Evolutionary conservation across 2,797 vertebrate species (phyloP).

Genomic region (Choloepus didactylus): DNA sequence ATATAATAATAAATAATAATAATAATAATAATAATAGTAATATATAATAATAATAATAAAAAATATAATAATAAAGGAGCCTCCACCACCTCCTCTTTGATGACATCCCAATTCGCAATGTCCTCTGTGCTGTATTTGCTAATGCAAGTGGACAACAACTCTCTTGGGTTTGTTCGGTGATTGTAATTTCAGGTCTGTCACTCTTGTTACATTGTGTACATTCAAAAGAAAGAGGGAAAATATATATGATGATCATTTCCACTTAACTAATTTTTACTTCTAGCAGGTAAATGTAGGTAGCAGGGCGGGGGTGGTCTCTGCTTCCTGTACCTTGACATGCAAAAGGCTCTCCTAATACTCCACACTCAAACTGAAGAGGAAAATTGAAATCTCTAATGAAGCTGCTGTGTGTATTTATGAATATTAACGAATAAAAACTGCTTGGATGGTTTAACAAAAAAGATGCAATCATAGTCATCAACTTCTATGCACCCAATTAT

Average conservation of each 20-base stretch:
- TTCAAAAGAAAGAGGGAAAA: conserved; percentile 94
- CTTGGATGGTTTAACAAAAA: conserved; percentile 96
- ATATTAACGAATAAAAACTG: conserved; percentile 99
- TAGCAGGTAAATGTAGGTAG: conserved; percentile 96
- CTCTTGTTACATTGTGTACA: conserved; percentile 99
- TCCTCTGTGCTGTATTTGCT: conserved; percentile 99
- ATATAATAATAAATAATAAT: too few relatives aligned
- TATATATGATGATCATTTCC: conserved; percentile 99
- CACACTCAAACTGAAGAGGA: conserved; percentile 97
- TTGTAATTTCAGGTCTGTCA: conserved; percentile 99
- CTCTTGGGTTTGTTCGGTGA: conserved; percentile 95
- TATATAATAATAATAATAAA: too few relatives aligned
- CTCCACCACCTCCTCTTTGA: too few relatives aligned
- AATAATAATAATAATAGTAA: too few relatives aligned
- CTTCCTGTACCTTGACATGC: conserved; percentile 94
- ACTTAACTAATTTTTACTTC: conserved; percentile 97
- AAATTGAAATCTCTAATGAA: conserved; percentile 96
- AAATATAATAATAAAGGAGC: too few relatives aligned
- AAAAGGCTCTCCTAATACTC: conserved; percentile 96
- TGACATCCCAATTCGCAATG: conserved; percentile 80
- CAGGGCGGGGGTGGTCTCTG: conserved; percentile 92
- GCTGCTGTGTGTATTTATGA: conserved; percentile 99
- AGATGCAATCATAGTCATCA: too few relatives aligned
- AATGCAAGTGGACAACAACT: conserved; percentile 96
- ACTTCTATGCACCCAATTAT: too few relatives aligned